Conservation (phyloP, 2,888 invertebrate species). For the Microctonus aethiopoides region DNA sequence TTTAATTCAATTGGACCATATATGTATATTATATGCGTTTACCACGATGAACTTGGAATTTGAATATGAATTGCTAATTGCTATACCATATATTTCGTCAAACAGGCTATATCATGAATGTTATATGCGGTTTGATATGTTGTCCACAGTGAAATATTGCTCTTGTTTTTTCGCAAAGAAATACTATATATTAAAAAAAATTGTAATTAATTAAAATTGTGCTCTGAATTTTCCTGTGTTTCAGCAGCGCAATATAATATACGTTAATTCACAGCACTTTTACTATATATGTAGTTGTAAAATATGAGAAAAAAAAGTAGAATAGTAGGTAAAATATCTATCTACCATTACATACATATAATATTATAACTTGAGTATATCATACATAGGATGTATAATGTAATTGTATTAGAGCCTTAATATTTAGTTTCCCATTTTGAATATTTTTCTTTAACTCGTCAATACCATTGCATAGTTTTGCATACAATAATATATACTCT, state of each 20-base stretch:
- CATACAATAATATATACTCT: no score
- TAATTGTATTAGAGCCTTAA: no score
- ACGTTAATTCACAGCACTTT: not conserved
- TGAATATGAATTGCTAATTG: not conserved
- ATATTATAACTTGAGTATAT: no score
- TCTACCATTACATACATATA: no score
- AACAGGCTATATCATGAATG: not conserved
- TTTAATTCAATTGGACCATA: not conserved
- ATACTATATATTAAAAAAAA: not conserved
- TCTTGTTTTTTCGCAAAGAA: not conserved
- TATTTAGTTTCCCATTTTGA: no score
- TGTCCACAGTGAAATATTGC: not conserved
- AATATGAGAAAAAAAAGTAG: not conserved
- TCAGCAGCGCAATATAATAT: not conserved
- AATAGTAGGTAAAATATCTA: not conserved
- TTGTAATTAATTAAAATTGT: not conserved
- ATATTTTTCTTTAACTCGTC: no score
- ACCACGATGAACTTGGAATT: not conserved
- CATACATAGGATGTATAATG: no score
- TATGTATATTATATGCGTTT: not conserved
- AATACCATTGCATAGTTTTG: no score
- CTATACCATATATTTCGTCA: not conserved
- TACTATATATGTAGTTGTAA: not conserved
- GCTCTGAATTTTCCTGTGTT: not conserved
- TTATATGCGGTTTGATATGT: constrained; percentile 5